Evolutionary conservation across 2,113 vertebrate species (phyloP), one percentile per base, ranked within the genome.

Genomic region (Caracal caracal): DNA sequence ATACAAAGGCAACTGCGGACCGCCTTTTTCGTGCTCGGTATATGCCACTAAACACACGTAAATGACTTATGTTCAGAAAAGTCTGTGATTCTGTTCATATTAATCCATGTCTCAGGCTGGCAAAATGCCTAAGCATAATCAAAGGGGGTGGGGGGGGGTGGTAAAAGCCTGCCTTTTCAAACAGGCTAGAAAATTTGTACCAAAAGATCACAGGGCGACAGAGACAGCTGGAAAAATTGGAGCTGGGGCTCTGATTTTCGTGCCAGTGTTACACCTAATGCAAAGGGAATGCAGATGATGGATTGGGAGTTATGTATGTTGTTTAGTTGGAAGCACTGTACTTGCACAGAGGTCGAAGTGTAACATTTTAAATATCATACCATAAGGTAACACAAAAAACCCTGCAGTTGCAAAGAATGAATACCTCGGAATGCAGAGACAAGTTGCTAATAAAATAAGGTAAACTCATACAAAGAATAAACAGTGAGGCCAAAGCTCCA

Each of bases 221-320:
- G 97, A 98, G 98, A 99, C 98, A 99, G 98, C 98, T 99, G 99
- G 98, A 98, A 99, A 98, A 98, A 98, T 98, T 98, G 98, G 98
- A 98, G 98, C 98, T 53, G 78, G 93, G 95, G 97, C 98, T 98
- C 96, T 6, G 49, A 97, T 98, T 98, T 98, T 97, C 94, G 95
- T 98, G 98, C 98, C 97, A 99, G 97, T 93, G 96, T 96, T 97
- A 97, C 97, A 98, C 98, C 98, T 98, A 98, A 98, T 98, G 98
- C 98, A 92, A 97, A 98, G 98, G 93, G 98, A 98, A 99, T 98
- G 98, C 97, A 97, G 97, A 98, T 96, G 97, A 97, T 95, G 97
- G 97, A 98, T 94, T 61, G 94, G 85, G 94, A 97, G 96, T 92
- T 97, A 63, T 97, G 95, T 78, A 96, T 89, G 81, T 94, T 97